phyloP scores from a whole-genome alignment of 2,797 vertebrate genomes.

The Molossus molossus region DNA sequence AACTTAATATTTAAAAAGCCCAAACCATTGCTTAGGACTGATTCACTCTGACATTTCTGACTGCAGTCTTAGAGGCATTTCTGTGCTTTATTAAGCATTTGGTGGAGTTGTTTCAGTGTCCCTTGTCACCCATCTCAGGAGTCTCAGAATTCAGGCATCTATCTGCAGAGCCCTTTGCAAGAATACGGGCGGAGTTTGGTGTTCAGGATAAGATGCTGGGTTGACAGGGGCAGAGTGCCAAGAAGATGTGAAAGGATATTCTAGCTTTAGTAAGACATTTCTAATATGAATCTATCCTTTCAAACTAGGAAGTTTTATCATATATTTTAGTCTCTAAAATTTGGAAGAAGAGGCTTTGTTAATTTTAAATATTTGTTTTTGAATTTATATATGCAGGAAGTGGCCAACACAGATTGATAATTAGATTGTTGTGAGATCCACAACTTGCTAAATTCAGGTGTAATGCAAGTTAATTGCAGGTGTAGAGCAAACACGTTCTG shows the following conservation, averaged over 20 bases:
- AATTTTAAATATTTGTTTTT: not conserved
- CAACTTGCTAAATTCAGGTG: not conserved
- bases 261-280: not conserved
- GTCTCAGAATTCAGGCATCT: not conserved
- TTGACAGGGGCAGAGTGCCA: not conserved
- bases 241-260: not conserved
- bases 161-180: not conserved
- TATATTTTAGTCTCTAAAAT: not conserved
- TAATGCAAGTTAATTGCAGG: not conserved
- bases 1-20: slow-evolving; percentile 32
- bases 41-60: not conserved
- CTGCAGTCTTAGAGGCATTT: not conserved
- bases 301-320: not conserved
- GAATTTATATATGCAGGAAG: not conserved
- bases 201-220: not conserved
- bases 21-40: not conserved
- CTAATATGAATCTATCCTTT: not conserved
- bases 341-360: slow-evolving; percentile 11
- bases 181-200: not conserved
- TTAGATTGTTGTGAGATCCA: not conserved
- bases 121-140: not conserved
- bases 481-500: not conserved
- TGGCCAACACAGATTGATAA: not conserved
- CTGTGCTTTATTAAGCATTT: not conserved
- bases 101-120: not conserved